Percentiles rank a stretch among this genome's conserved stretches.
Evolutionary conservation across 2,888 invertebrate species (phyloP).

Genomic region (Pollenia labialis): DNA sequence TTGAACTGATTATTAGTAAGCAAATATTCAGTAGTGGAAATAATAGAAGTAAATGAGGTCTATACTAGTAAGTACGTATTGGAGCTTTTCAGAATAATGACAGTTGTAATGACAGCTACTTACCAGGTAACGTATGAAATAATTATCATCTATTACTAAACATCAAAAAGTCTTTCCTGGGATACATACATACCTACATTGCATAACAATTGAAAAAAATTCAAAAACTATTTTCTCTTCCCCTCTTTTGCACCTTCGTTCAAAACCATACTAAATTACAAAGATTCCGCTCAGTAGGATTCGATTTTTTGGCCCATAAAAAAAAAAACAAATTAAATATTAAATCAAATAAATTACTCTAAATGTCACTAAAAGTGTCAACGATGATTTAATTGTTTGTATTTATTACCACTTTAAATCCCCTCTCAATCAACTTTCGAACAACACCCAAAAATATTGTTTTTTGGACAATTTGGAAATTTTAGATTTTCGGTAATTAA

Average conservation of each 20-base stretch:
- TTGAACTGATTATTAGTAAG: too few relatives aligned
- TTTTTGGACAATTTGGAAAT: conserved; percentile 34
- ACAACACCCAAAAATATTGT: not conserved
- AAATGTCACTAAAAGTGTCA: conserved; percentile 57
- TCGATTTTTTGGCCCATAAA: not conserved
- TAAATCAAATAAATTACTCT: conserved; percentile 12
- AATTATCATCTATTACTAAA: too few relatives aligned
- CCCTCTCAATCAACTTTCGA: not conserved
- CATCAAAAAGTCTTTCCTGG: too few relatives aligned
- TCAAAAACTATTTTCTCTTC: not conserved
- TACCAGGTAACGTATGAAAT: too few relatives aligned
- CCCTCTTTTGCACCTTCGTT: not conserved
- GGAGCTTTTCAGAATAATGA: too few relatives aligned
- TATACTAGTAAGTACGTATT: too few relatives aligned
- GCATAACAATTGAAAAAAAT: not conserved
- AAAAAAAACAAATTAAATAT: not conserved
- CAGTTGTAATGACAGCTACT: too few relatives aligned
- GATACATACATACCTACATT: too few relatives aligned
- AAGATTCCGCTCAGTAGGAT: conserved; percentile 16
- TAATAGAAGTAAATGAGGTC: too few relatives aligned
- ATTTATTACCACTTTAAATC: conserved; percentile 39
- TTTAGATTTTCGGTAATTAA: conserved; percentile 26
- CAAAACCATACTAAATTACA: not conserved
- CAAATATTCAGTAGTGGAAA: too few relatives aligned
- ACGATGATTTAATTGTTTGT: conserved; percentile 56